Conservation (phyloP, 2,888 invertebrate genomes). For the Tetrapedia diversipes region DNA sequence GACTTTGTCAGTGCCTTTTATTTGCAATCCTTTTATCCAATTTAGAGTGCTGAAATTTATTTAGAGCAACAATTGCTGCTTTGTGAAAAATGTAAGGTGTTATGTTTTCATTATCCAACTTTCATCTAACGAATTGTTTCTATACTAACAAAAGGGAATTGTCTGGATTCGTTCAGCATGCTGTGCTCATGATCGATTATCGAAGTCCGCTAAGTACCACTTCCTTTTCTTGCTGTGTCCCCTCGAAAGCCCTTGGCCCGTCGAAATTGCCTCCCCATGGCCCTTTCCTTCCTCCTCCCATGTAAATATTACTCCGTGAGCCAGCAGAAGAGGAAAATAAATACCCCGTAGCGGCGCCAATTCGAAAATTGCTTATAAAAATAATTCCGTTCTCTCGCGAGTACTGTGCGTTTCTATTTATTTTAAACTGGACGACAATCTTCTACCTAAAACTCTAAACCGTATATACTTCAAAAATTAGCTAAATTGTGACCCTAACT, state of each 20-base stretch:
- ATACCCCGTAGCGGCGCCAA: conserved; percentile 5
- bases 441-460: no score
- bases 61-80: no score
- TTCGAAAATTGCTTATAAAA: conserved; percentile 33
- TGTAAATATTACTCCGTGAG: conserved; percentile 45
- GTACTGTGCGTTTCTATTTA: neutral
- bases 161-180: conserved; percentile 20
- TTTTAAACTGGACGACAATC: neutral
- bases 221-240: conserved; percentile 58
- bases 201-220: conserved; percentile 63
- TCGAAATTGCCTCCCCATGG: conserved; percentile 40
- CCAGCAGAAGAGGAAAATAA: conserved; percentile 32
- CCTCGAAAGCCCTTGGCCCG: conserved; percentile 35
- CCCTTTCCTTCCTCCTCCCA: neutral
- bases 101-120: no score
- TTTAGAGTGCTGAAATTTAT: no score
- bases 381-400: neutral
- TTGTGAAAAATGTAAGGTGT: no score
- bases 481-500: no score
- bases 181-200: conserved; percentile 65
- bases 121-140: conserved; percentile 16
- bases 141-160: conserved; percentile 7
- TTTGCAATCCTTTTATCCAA: no score
- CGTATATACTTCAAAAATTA: no score
- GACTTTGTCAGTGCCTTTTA: no score